A percentile compares a stretch with the other conserved stretches of the same genome.
Evolutionary conservation across 2,113 vertebrate genomes (phyloP).

Genomic region (Tretioscincus oriximinensis): DNA sequence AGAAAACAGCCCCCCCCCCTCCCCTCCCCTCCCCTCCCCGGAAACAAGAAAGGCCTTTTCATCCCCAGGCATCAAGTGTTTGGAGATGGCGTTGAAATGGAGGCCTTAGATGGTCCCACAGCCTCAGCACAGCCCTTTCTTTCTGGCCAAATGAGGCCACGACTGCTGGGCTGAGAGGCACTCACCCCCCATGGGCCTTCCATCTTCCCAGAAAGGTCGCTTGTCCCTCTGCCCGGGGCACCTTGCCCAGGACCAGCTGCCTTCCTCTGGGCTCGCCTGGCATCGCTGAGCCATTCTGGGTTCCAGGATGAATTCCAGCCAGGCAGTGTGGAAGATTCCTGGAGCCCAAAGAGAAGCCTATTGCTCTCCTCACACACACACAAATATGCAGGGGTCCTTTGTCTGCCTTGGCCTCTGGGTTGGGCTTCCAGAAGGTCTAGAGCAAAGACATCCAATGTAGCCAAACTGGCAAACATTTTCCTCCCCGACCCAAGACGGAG

Average conservation of each 20-base stretch:
- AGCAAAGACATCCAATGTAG: not conserved
- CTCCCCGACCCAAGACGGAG: not conserved
- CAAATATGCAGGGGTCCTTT: not conserved
- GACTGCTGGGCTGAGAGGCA: not conserved
- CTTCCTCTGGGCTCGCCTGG: not conserved
- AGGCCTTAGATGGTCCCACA: not conserved
- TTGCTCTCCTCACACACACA: too few relatives aligned
- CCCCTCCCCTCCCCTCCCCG: accelerated
- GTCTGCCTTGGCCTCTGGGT: not conserved
- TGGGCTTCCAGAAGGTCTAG: not conserved
- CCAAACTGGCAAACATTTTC: not conserved
- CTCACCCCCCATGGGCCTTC: not conserved
- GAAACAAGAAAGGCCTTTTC: constrained; percentile 28
- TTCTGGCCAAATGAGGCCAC: not conserved
- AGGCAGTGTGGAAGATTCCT: accelerated
- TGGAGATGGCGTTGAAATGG: not conserved
- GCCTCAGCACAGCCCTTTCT: not conserved
- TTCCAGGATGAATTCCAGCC: too few relatives aligned
- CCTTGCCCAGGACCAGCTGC: not conserved
- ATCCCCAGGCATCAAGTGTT: not conserved
- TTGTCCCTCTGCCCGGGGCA: not conserved
- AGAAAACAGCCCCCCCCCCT: not conserved
- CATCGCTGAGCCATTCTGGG: not conserved
- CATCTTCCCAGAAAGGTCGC: not conserved
- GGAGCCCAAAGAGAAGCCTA: not conserved